These are phyloP conservation scores for Biston stratarius DNA, from an alignment of 2,888 invertebrate species.

Conservation along the genomic window DNA sequence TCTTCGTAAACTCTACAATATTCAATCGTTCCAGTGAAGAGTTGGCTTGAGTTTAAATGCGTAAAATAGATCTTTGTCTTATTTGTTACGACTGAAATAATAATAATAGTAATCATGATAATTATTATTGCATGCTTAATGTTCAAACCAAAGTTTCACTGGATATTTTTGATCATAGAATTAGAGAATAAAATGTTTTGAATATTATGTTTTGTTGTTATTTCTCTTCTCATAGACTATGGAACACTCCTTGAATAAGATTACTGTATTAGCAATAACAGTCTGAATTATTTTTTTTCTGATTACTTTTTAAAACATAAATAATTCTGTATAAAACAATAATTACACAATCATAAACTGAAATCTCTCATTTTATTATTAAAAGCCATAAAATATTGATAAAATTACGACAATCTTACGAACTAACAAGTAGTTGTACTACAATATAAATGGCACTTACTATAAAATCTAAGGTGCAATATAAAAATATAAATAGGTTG, in stretches of 20 bases:
- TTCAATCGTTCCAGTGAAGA: constrained; percentile 64
- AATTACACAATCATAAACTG: no score
- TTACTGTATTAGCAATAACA: no score
- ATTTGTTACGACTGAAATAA: constrained; percentile 19
- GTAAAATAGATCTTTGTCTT: constrained; percentile 17
- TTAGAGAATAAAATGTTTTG: constrained; percentile 81
- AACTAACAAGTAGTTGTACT: constrained; percentile 69
- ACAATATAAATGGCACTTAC: constrained; percentile 73
- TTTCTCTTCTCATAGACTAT: constrained; percentile 45
- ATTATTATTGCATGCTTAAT: constrained; percentile 47
- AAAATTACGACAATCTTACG: constrained; percentile 61
- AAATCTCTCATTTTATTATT: constrained; percentile 9
- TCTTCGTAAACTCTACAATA: constrained; percentile 82
- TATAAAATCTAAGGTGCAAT: constrained; percentile 32
- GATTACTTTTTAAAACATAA: no score
- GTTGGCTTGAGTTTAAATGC: constrained; percentile 57
- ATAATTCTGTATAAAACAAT: no score
- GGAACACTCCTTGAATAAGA: background rate
- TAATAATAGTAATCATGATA: constrained; percentile 44
- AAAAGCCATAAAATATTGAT: constrained; percentile 58
- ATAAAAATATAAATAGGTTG: constrained; percentile 58
- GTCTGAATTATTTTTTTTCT: no score
- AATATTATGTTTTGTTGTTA: constrained; percentile 56
- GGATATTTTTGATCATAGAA: constrained; percentile 74
- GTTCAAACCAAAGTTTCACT: constrained; percentile 71